Conservation (phyloP, 2,113 vertebrate species). For the Neopipo cinnamomea region DNA sequence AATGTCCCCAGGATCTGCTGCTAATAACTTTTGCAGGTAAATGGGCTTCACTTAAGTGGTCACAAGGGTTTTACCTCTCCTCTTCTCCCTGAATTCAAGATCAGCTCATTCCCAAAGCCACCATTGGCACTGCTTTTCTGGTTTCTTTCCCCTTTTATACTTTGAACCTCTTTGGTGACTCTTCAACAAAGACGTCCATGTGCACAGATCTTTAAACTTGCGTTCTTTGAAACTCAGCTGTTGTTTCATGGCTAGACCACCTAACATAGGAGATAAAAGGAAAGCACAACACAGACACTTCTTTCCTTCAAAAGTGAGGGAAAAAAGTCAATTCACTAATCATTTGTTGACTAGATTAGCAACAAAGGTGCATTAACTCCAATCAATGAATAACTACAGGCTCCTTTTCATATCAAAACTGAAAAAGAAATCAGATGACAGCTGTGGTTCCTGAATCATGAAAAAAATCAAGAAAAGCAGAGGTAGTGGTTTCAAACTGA, state of each 20-base stretch:
- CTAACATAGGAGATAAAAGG: conserved; percentile 35
- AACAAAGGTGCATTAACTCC: conserved; percentile 1
- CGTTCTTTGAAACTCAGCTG: conserved; percentile 13
- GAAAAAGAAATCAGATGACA: neutral
- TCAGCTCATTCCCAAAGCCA: conserved; percentile 1
- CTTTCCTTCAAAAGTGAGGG: neutral
- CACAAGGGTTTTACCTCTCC: neutral
- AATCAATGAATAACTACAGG: conserved; percentile 26
- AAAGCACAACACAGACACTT: conserved; percentile 6
- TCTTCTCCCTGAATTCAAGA: neutral
- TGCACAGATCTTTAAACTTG: neutral
- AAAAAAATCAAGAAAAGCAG: neutral
- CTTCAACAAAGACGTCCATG: neutral
- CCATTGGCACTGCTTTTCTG: neutral
- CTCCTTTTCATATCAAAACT: conserved; percentile 22
- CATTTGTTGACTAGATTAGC: conserved; percentile 23
- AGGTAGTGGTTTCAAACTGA: neutral
- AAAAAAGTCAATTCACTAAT: conserved; percentile 51
- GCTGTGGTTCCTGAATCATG: neutral
- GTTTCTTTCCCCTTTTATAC: neutral
- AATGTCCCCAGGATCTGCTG: neutral
- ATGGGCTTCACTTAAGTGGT: neutral
- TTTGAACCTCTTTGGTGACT: neutral
- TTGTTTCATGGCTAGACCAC: neutral
- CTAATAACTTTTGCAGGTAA: neutral